Base-by-base conservation (phyloP, 2,797 vertebrate genomes). In the Bufotes viridis region DNA sequence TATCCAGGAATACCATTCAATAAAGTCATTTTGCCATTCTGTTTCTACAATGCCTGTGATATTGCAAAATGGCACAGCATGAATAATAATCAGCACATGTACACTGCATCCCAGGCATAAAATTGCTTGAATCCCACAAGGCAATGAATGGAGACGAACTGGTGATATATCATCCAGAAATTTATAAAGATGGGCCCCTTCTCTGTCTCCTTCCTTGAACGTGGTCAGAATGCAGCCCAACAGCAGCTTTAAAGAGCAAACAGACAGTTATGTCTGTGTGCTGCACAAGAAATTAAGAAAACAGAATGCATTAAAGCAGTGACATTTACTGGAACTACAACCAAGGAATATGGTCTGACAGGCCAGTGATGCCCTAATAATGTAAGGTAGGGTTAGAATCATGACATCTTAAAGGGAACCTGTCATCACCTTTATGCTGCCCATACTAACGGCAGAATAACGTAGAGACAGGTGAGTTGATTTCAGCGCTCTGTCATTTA, bases 51-150 rank as follows among this genome's bases (percentile, higher is more conserved):
- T 82, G 78, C 82, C 20, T 85, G 61, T 88, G 78, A 82, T 76
- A 76, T 85, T 76, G 69, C 78, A 85, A 75, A 81, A 82, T 76
- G 78, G 70, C 82, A 82, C 69, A 69, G 58, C 53, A 81, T 89
- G 87, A 89, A 89, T 89, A 89, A 81, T 86, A 89, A 89, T 89
- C 58, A 89, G 87, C 60, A n/a, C 58, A 76, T 82, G 87, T 49
- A 55, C 83, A 89, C 49, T 76, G 29, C 69, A 81, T 76, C 72
- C 78, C 69, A 85, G 87, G 58, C 72, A 75, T 89, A 89, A 89
- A 89, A 85, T 85, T 61, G 85, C 78, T 85, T 82, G 42, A 85
- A 67, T 89, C 84, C 87, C 87, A 86, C 42, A 65, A 89, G 87
- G 87, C 67, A 85, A 76, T 89, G 87, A 85, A 82, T 75, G 61